Conservation (phyloP, 2,888 invertebrate species). For the Brachynemurus nebulosus region DNA sequence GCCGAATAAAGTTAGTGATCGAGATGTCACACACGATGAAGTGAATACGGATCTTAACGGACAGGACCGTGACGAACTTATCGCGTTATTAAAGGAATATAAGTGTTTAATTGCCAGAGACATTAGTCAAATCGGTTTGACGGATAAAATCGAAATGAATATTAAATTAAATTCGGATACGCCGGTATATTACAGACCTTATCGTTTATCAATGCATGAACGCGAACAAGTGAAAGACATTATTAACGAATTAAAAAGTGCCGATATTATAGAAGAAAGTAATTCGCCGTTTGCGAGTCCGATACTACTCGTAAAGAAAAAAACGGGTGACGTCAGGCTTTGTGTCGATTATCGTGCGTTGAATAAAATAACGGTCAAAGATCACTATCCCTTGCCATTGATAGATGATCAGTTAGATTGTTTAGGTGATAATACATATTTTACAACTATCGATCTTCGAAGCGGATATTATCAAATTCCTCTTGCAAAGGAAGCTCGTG, state of each 20-base stretch:
- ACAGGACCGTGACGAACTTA: background rate
- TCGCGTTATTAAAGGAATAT: conserved; percentile 2
- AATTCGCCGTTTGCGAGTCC: conserved; percentile 20
- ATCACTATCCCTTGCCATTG: conserved; percentile 19
- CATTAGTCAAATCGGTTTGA: conserved; percentile 8
- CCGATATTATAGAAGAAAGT: conserved; percentile 22
- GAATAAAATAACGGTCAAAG: conserved; percentile 19
- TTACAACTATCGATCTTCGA: conserved; percentile 22
- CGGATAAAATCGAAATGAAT: conserved; percentile 10
- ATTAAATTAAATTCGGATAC: conserved; percentile 17
- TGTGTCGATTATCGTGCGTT: conserved; percentile 22
- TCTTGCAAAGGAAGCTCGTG: conserved; percentile 18
- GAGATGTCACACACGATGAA: too few species aligned
- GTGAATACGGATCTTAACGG: too few species aligned
- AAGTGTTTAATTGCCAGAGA: conserved; percentile 2
- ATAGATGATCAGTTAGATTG: conserved; percentile 22
- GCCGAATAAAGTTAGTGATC: background rate
- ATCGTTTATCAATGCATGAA: conserved; percentile 21
- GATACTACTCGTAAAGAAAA: conserved; percentile 19
- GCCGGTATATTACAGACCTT: conserved; percentile 21
- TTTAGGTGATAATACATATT: conserved; percentile 19
- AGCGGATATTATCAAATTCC: conserved; percentile 23
- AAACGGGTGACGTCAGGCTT: conserved; percentile 18
- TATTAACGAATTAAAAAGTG: conserved; percentile 14
- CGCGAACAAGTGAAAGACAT: conserved; percentile 15